Evolutionary conservation across 2,888 invertebrate species (phyloP), one percentile per base, ranked within the genome.

Genomic region (Melanophora roralis): DNA sequence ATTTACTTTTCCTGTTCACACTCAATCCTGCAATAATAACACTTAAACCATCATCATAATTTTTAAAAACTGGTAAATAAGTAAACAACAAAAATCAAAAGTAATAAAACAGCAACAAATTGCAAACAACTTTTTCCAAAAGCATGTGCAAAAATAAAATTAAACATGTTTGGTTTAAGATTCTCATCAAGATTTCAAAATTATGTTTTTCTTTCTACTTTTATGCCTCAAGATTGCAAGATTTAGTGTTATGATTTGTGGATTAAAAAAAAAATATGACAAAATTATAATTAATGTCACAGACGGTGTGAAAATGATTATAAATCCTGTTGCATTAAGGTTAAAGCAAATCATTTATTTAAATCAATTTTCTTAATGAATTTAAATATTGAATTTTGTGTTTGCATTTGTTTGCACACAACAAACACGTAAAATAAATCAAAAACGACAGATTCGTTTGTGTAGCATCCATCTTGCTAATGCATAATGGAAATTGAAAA

Each of bases 221-320:
- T 78, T 78, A 77, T 62, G 69, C 64, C 59, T 23, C 59, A 65
- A 74, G 60, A 72, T 23, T 59, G 40, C 27, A 27, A 27, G 27
- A 68, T 73, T 78, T 78, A 51, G 62, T 71, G 60, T 34, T 60
- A 21, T 40, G 27, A 16, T 38, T 59, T 16, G 11, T 7, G 16
- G 19, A 9, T 8, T 21, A 14, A n/a, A 60, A 32, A 14, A 19
- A 40, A 14, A 49, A 8, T 1, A 38, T 9, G 32, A 67, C 38
- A 62, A 4, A 38, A 73, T 47, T n/a, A n/a, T n/a, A n/a, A n/a
- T 43, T 65, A 27, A 60, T 75, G 71, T 72, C 65, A 40, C 60
- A 40, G 53, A 38, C 67, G 71, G 79, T 71, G 79, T 75, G 75
- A 75, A 75, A 75, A 75, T 79, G 64, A 75, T 79, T 74, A 64